phyloP scores from a whole-genome alignment of 2,888 invertebrate species.

The Acronicta alni region DNA sequence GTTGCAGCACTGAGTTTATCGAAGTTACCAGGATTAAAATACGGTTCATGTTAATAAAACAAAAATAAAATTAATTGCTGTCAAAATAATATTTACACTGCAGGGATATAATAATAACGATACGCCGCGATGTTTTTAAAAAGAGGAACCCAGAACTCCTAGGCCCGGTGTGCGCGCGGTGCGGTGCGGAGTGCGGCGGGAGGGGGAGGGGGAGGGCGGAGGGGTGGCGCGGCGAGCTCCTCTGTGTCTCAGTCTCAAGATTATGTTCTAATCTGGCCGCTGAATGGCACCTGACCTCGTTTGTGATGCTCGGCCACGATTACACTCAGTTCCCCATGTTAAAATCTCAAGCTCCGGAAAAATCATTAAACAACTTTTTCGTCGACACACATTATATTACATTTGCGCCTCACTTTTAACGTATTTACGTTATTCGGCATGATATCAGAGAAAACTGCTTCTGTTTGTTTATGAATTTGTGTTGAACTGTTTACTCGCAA shows the following conservation, averaged over 20 bases:
- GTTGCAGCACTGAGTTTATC: too few relatives aligned
- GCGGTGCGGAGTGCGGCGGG: too few relatives aligned
- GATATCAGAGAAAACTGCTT: conserved; percentile 2
- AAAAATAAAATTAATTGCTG: too few relatives aligned
- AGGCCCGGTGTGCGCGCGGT: too few relatives aligned
- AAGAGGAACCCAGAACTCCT: background rate
- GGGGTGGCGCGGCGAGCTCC: background rate
- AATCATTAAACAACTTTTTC: conserved; percentile 12
- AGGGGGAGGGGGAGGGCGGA: too few relatives aligned
- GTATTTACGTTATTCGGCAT: background rate
- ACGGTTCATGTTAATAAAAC: too few relatives aligned
- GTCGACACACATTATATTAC: background rate
- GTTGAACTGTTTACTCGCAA: background rate
- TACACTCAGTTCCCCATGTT: conserved; percentile 8
- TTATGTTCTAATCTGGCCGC: conserved; percentile 33
- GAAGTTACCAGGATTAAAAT: too few relatives aligned
- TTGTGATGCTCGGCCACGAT: conserved; percentile 9
- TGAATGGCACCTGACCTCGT: conserved; percentile 39
- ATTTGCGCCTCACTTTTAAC: conserved; percentile 1
- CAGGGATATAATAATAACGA: too few relatives aligned
- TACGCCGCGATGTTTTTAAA: background rate
- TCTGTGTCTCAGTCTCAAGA: conserved; percentile 10
- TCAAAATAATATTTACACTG: background rate
- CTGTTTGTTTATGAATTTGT: conserved; percentile 9
- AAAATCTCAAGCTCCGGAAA: conserved; percentile 4